Base-by-base conservation (phyloP, 2,113 vertebrate species). In the Sclerurus mexicanus region DNA sequence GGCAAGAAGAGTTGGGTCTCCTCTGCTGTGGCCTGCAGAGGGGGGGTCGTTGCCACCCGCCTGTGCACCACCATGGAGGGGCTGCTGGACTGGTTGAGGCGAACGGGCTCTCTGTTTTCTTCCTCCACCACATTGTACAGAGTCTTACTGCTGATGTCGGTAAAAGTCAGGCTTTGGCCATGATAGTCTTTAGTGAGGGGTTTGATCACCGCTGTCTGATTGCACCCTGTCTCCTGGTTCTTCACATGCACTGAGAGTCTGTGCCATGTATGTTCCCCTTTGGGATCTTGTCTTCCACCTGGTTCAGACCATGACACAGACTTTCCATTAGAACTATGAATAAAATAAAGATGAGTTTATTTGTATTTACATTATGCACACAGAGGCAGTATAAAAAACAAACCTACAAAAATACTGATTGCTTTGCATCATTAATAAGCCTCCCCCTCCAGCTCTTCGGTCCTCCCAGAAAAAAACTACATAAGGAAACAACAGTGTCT, bases 231-330 rank as follows among this genome's bases (percentile, higher is more conserved):
- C 97, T 99, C 99, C 97, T 98, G 99, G 98, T 98, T 99, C 99
- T 99, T 99, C 98, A 99, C 99, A 98, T 99, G 99, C 98, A 99
- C 99, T 98, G 99, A 99, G 97, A 99, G 99, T 98, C 99, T 99
- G 98, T 99, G 99, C 99, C 99, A 99, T 97, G 98, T 99, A 97
- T 99, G 99, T 98, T 99, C 99, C 84, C 98, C 99, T 96, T 98
- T 99, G 97, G 98, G 98, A 98, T 98, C 98, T 98, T 99, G 98
- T 98, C 98, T 99, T 99, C 99, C 98, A 99, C 99, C 99, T 99
- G 99, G 99, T 99, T 99, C 99, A 99, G 99, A 99, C 99, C 99
- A 99, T 98, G 99, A 99, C 98, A 99, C 99, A 99, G 99, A 99
- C 99, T 99, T 99, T 98, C 99, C 99, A 98, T 99, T 99, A 99